Percentiles rank a stretch among this genome's conserved stretches.
phyloP scores from a whole-genome alignment of 1,140 invertebrate genomes.

The Caerostris darwini region DNA sequence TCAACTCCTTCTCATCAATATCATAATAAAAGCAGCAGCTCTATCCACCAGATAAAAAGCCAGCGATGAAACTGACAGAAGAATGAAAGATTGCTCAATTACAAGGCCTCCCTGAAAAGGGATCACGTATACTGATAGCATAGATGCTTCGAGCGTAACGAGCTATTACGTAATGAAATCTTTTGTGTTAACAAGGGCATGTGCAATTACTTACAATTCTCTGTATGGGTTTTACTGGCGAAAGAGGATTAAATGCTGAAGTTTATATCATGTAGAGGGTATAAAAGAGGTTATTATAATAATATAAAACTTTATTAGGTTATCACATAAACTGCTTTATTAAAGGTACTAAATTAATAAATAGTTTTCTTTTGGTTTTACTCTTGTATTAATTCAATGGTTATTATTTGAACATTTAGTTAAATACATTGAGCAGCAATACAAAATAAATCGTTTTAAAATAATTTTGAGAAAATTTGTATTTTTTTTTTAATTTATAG shows the following conservation, averaged over 20 bases:
- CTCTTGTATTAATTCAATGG: too few relatives aligned
- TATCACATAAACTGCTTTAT: too few relatives aligned
- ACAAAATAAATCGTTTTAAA: too few relatives aligned
- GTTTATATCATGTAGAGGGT: not conserved
- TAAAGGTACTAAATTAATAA: too few relatives aligned
- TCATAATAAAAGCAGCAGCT: not conserved
- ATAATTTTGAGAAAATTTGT: too few relatives aligned
- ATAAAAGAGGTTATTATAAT: too few relatives aligned
- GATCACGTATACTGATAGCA: constrained; percentile 33
- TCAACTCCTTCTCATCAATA: not conserved
- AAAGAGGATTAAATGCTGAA: not conserved
- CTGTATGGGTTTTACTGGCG: not conserved
- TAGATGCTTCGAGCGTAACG: constrained; percentile 21
- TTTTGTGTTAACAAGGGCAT: constrained; percentile 49
- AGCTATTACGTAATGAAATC: constrained; percentile 62
- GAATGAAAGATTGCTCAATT: constrained; percentile 52
- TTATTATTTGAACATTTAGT: too few relatives aligned
- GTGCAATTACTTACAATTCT: constrained; percentile 17
- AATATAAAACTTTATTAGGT: too few relatives aligned
- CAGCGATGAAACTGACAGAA: constrained; percentile 34
- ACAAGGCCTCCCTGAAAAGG: constrained; percentile 14
- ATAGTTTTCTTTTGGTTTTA: too few relatives aligned
- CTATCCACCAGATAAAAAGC: constrained; percentile 20
- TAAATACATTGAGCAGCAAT: too few relatives aligned
- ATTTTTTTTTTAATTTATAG: too few relatives aligned